phyloP scores from a whole-genome alignment of 2,113 vertebrate genomes.

The Aviceda subcristata region DNA sequence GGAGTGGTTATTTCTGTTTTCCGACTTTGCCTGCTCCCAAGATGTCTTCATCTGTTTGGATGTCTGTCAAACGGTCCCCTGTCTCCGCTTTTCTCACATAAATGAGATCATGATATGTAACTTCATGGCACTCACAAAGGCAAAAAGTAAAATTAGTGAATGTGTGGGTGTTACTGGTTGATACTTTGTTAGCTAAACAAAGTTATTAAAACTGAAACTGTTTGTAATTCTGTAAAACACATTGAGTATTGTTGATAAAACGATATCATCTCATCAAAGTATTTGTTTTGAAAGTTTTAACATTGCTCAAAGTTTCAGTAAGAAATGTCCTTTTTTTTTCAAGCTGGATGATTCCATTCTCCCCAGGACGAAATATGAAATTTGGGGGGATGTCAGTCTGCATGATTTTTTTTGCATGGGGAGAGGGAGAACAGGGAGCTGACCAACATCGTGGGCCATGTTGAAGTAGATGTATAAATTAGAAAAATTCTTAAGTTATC shows the following conservation, averaged over 20 bases:
- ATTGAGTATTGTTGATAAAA: background rate
- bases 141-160: background rate
- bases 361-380: background rate
- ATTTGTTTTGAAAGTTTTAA: background rate
- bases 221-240: background rate
- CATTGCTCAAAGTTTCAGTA: background rate
- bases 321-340: background rate
- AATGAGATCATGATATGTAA: background rate
- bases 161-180: background rate
- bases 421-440: background rate
- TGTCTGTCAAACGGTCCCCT: background rate
- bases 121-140: background rate
- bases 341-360: background rate
- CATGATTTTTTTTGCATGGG: background rate
- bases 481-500: background rate
- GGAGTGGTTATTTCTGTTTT: background rate
- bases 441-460: background rate
- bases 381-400: accelerated
- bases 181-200: background rate
- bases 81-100: background rate
- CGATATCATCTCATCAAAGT: background rate
- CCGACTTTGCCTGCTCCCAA: background rate
- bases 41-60: background rate
- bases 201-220: background rate
- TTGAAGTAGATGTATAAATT: background rate